A percentile compares a stretch with the other conserved stretches of the same genome.
phyloP scores from a whole-genome alignment of 2,888 invertebrate species.

The Strigamia maritima region DNA sequence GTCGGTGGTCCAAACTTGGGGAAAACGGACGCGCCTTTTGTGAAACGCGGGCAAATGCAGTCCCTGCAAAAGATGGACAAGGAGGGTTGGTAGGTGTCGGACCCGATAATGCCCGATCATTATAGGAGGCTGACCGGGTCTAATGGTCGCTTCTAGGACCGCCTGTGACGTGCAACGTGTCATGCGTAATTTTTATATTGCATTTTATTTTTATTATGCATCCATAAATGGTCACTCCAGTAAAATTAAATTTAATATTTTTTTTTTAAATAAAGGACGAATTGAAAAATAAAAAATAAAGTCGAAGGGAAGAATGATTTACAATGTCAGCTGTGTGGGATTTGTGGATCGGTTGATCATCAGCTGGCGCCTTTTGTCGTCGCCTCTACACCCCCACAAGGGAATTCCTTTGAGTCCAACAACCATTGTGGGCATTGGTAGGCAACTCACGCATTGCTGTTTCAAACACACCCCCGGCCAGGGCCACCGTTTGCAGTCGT shows the following conservation, averaged over 20 bases:
- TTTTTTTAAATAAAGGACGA: background rate
- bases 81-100: conserved; percentile 10
- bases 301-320: background rate
- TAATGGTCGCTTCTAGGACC: background rate
- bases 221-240: background rate
- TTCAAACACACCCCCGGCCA: conserved; percentile 19
- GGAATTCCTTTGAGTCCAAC: conserved; percentile 20
- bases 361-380: conserved; percentile 16
- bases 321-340: conserved; percentile 19
- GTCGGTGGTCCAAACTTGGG: conserved; percentile 3
- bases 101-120: background rate
- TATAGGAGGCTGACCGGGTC: conserved; percentile 9
- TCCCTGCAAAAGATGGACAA: background rate
- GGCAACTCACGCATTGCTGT: conserved; percentile 11
- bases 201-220: background rate
- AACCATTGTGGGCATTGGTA: conserved; percentile 15
- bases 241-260: background rate
- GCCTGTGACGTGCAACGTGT: background rate
- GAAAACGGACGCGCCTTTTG: conserved; percentile 23
- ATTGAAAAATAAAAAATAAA: background rate
- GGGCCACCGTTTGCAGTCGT: conserved; percentile 20
- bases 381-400: conserved; percentile 9
- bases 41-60: conserved; percentile 3
- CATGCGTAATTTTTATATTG: background rate
- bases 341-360: conserved; percentile 16